These are phyloP conservation scores for Phalacrocorax aristotelis DNA, from an alignment of 2,113 vertebrate species.

Conservation along the genomic window DNA sequence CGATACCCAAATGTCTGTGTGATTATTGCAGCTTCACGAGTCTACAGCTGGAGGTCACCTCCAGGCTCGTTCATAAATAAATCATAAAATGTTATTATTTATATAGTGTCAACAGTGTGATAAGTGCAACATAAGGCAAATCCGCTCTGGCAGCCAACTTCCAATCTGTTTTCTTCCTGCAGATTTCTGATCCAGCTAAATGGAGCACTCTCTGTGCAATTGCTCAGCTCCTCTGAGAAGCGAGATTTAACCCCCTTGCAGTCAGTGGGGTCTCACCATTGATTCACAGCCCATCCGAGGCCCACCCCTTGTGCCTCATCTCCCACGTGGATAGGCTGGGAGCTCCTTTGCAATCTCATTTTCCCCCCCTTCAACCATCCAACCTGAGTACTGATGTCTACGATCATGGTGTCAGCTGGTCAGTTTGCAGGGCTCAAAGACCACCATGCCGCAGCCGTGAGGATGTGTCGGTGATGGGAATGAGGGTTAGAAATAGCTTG, in stretches of 20 bases:
- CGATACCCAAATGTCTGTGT: background rate
- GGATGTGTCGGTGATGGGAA: background rate
- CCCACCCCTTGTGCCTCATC: background rate
- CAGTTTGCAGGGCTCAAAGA: background rate
- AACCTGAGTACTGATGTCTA: background rate
- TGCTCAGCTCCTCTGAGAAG: background rate
- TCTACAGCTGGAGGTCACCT: slow-evolving; percentile 21
- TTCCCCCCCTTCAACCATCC: background rate
- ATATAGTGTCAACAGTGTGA: background rate
- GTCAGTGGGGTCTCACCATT: background rate
- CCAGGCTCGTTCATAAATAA: slow-evolving; percentile 15
- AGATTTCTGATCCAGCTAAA: background rate
- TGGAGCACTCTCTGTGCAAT: background rate
- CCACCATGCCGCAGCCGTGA: background rate
- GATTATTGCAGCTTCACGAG: background rate
- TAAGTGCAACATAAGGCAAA: slow-evolving; percentile 29
- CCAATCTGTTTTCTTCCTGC: slow-evolving; percentile 7
- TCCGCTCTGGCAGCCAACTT: background rate
- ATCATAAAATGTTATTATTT: slow-evolving; percentile 12
- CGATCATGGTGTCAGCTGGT: fast-evolving
- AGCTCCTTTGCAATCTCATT: background rate
- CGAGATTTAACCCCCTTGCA: background rate
- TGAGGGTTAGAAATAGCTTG: background rate
- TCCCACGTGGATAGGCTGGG: fast-evolving
- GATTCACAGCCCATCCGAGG: background rate